A percentile compares a stretch with the other conserved stretches of the same genome.
These are phyloP conservation scores for Balaeniceps rex DNA, from an alignment of 2,113 vertebrate species.

Conservation along the genomic window DNA sequence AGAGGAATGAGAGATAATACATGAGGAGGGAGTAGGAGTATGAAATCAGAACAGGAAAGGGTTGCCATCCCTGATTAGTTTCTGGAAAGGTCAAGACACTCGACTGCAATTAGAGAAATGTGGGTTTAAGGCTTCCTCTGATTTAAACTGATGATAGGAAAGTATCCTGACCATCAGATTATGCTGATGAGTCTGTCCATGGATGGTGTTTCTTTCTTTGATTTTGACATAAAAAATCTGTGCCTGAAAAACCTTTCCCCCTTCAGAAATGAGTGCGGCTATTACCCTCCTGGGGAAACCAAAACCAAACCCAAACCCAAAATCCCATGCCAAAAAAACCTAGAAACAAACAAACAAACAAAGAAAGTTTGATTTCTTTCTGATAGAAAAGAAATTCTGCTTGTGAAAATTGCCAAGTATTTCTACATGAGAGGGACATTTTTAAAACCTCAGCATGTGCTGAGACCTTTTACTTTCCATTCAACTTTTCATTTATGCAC, in stretches of 20 bases:
- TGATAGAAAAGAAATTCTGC: neutral
- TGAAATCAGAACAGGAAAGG: neutral
- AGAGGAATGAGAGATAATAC: neutral
- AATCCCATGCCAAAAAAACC: neutral
- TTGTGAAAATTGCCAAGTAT: neutral
- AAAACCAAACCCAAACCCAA: neutral
- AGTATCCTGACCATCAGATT: neutral
- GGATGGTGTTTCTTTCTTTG: neutral
- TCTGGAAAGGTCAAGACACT: neutral
- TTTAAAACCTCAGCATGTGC: neutral
- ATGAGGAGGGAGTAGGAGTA: neutral
- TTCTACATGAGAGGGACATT: neutral
- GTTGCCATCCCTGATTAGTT: neutral
- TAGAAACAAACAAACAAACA: neutral
- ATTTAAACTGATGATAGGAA: neutral
- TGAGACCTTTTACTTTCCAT: neutral
- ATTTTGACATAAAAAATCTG: neutral
- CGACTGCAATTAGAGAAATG: neutral
- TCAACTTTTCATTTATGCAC: neutral
- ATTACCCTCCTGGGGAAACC: neutral
- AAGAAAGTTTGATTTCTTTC: neutral
- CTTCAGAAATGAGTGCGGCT: neutral
- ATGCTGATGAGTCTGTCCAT: neutral
- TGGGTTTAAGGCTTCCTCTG: neutral
- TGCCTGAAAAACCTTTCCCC: neutral